Conservation (phyloP, 2,888 invertebrate species). For the Priocnemis perturbator region DNA sequence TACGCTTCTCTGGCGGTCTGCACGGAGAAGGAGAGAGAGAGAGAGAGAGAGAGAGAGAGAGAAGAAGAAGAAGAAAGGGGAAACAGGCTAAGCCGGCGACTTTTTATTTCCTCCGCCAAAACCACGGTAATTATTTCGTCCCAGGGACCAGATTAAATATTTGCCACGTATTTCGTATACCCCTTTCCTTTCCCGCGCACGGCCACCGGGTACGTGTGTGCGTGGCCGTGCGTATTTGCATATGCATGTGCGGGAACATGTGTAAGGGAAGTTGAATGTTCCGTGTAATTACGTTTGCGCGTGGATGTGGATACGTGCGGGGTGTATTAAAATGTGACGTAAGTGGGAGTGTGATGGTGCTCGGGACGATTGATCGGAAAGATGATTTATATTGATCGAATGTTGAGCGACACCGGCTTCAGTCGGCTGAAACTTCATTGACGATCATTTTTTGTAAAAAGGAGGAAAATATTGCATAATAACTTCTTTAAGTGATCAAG, state of each 20-base stretch:
- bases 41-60: conserved; percentile 3
- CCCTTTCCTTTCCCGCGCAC: not conserved
- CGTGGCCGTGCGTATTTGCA: not conserved
- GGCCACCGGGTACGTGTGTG: not conserved
- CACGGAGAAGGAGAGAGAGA: conserved; percentile 20
- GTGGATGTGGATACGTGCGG: too few species aligned
- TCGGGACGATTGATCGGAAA: too few species aligned
- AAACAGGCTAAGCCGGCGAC: conserved; percentile 11
- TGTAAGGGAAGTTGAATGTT: not conserved
- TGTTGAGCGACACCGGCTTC: too few species aligned
- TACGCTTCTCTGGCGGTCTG: conserved; percentile 22
- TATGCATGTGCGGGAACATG: not conserved
- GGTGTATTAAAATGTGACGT: too few species aligned
- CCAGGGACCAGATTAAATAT: conserved; percentile 10
- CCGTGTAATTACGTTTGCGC: not conserved
- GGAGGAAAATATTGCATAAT: too few species aligned
- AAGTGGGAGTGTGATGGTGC: too few species aligned
- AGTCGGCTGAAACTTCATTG: too few species aligned
- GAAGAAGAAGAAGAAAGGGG: conserved; percentile 1
- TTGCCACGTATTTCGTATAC: conserved; percentile 15
- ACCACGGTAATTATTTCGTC: conserved; percentile 19
- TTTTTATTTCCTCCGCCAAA: conserved; percentile 15
- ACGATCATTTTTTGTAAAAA: too few species aligned
- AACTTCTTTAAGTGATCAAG: too few species aligned
- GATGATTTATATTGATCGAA: too few species aligned